phyloP scores from a whole-genome alignment of 2,113 vertebrate species.

The Theristicus caerulescens region DNA sequence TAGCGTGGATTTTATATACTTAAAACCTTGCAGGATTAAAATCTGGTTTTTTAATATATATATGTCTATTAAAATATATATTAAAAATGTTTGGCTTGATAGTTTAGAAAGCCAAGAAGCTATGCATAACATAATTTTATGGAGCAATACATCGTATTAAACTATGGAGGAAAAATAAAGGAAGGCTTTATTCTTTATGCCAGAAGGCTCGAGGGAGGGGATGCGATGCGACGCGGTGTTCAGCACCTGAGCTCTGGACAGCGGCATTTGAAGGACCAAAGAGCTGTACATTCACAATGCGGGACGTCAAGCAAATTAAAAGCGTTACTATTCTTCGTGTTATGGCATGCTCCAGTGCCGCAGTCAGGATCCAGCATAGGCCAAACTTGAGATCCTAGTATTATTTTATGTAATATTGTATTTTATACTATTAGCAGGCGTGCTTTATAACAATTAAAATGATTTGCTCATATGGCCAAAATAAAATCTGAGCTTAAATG shows the following conservation, averaged over 20 bases:
- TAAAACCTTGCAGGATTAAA: neutral
- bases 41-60: neutral
- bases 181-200: neutral
- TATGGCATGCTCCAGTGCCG: neutral
- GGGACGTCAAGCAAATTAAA: neutral
- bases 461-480: neutral
- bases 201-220: neutral
- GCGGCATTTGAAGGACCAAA: neutral
- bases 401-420: neutral
- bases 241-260: conserved; percentile 75
- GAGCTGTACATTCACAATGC: rapidly evolving
- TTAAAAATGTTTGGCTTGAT: neutral
- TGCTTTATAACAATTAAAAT: neutral
- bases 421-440: neutral
- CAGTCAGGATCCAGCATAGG: neutral
- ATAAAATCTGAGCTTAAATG: neutral
- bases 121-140: neutral
- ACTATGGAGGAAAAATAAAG: neutral
- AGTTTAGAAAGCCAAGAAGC: neutral
- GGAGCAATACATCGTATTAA: neutral
- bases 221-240: neutral
- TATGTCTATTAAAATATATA: neutral
- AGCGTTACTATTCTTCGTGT: rapidly evolving
- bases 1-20: neutral
- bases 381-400: neutral